Conservation (phyloP, 37 sponge, comb jelly and placozoan genomes). For the Crambe crambe region DNA sequence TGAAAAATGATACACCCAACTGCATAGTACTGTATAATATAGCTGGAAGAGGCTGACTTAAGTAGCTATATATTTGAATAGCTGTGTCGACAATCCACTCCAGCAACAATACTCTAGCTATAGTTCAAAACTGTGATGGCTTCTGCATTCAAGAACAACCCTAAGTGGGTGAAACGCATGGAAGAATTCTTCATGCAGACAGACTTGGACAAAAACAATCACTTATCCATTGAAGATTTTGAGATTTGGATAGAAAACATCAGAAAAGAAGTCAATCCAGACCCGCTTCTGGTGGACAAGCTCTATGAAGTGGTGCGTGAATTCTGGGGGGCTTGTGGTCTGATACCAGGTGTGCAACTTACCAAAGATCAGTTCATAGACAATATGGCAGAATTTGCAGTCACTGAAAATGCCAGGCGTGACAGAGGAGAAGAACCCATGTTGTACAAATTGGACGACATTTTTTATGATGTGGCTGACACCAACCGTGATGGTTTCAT, state of each 20-base stretch:
- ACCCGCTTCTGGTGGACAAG: not conserved
- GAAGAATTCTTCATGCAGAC: too few relatives aligned
- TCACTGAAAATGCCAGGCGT: not conserved
- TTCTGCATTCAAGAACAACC: not conserved
- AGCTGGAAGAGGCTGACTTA: too few relatives aligned
- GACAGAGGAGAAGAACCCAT: not conserved
- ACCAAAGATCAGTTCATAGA: not conserved
- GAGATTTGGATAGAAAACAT: not conserved
- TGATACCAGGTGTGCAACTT: not conserved
- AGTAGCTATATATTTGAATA: too few relatives aligned
- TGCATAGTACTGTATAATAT: too few relatives aligned
- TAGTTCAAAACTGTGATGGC: too few relatives aligned
- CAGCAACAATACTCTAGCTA: too few relatives aligned
- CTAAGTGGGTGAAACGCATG: too few relatives aligned
- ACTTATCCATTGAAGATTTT: not conserved
- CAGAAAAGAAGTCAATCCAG: not conserved
- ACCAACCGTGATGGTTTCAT: constrained; percentile 4
- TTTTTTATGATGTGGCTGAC: constrained; percentile 2
- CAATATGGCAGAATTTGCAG: not conserved
- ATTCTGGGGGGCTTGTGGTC: not conserved
- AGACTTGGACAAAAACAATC: not conserved
- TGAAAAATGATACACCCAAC: too few relatives aligned
- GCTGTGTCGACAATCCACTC: too few relatives aligned
- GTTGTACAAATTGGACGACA: not conserved
- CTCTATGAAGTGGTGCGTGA: not conserved